Evolutionary conservation across 2,888 invertebrate species (phyloP).

Genomic region (Abrostola triplasia): DNA sequence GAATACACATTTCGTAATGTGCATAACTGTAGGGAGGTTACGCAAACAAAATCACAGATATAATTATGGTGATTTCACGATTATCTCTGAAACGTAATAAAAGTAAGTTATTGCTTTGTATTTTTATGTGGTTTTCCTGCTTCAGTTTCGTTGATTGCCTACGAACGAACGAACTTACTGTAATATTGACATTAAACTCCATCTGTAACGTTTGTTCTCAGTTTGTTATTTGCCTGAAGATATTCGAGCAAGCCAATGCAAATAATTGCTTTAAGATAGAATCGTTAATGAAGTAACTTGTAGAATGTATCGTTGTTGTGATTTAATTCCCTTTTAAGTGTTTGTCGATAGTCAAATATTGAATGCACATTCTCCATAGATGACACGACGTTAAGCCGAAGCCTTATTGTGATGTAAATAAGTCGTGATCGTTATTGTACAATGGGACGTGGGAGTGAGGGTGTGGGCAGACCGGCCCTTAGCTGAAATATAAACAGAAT

Average conservation of each 20-base stretch:
- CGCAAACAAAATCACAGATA: constrained; percentile 43
- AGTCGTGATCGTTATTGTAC: constrained; percentile 81
- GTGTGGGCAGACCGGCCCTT: constrained; percentile 77
- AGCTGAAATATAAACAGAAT: constrained; percentile 75
- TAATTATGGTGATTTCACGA: constrained; percentile 43
- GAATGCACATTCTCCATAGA: constrained; percentile 60
- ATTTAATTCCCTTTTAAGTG: constrained; percentile 33
- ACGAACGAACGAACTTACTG: not conserved
- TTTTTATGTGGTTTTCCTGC: constrained; percentile 39
- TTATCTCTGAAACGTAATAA: constrained; percentile 37
- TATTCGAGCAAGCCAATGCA: not conserved
- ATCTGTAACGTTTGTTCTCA: not conserved
- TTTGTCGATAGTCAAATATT: constrained; percentile 48
- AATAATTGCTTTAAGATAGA: not conserved
- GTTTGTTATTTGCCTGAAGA: not conserved
- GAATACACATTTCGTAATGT: constrained; percentile 38
- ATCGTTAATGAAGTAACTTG: not conserved
- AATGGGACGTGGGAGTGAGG: constrained; percentile 78
- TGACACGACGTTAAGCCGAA: constrained; percentile 77
- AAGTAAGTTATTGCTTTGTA: constrained; percentile 28
- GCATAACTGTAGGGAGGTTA: constrained; percentile 32
- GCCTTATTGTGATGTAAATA: constrained; percentile 85
- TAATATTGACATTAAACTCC: not conserved
- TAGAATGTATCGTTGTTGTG: constrained; percentile 9
- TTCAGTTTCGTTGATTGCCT: constrained; percentile 1